These are phyloP conservation scores for Strix uralensis DNA, from an alignment of 2,113 vertebrate species.

Conservation along the genomic window DNA sequence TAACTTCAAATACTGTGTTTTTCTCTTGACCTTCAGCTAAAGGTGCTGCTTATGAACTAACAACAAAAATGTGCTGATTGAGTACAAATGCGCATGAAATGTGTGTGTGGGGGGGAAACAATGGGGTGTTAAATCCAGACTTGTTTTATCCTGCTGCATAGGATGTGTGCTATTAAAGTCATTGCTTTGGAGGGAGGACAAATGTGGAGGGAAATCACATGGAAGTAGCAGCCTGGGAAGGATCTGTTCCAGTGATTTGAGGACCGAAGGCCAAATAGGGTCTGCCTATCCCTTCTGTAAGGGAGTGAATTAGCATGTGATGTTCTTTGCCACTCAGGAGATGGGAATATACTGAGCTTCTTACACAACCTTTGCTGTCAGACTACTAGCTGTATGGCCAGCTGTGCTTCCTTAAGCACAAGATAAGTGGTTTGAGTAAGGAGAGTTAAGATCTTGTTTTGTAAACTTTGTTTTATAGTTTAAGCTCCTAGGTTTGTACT, in stretches of 20 bases:
- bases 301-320: not conserved
- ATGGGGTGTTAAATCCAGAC: not conserved
- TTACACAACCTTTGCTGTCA: not conserved
- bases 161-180: accelerated
- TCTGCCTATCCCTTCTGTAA: not conserved
- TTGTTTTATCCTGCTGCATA: not conserved
- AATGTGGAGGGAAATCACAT: not conserved
- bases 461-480: not conserved
- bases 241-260: not conserved
- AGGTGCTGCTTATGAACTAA: not conserved
- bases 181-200: not conserved
- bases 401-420: not conserved
- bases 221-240: not conserved
- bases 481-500: not conserved
- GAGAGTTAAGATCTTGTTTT: not conserved
- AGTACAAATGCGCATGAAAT: not conserved
- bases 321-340: not conserved
- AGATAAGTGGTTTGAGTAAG: not conserved
- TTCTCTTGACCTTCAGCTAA: not conserved
- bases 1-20: not conserved
- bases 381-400: not conserved
- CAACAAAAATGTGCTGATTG: not conserved
- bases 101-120: not conserved
- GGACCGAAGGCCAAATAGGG: not conserved
- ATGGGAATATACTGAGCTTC: not conserved